Evolutionary conservation across 2,113 vertebrate species (phyloP).

Genomic region (Corythoichthys haematopterus): DNA sequence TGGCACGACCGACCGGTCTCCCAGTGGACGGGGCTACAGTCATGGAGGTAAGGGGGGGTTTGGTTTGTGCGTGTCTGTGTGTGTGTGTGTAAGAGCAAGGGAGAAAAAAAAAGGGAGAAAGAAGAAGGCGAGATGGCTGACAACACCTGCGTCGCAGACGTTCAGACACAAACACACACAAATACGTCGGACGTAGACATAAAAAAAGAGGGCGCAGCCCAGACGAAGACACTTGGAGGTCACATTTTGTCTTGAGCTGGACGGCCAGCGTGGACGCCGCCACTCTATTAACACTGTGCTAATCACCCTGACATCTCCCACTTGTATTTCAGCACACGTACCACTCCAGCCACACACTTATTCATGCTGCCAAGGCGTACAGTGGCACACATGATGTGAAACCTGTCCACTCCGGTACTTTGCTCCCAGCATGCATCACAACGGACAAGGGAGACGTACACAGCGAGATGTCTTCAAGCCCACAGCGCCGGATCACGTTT

Average conservation of each 20-base stretch:
- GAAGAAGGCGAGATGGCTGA: constrained; percentile 46
- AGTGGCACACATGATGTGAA: constrained; percentile 26
- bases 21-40: constrained; percentile 69
- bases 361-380: constrained; percentile 37
- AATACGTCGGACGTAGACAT: constrained; percentile 32
- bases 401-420: constrained; percentile 26
- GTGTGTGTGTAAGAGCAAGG: constrained; percentile 20
- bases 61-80: constrained; percentile 15
- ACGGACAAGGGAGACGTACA: constrained; percentile 34
- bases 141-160: constrained; percentile 68
- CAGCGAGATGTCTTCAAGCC: constrained; percentile 41
- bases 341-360: constrained; percentile 35
- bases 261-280: constrained; percentile 15
- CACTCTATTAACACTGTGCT: constrained; percentile 37
- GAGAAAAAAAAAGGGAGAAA: constrained; percentile 27
- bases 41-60: constrained; percentile 54
- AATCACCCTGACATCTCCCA: constrained; percentile 52
- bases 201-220: constrained; percentile 9
- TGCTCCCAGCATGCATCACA: constrained; percentile 12
- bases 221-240: constrained; percentile 23
- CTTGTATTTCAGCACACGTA: constrained; percentile 54
- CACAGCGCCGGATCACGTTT: constrained; percentile 58
- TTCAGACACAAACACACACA: constrained; percentile 49
- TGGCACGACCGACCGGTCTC: constrained; percentile 72
- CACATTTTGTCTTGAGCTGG: constrained; percentile 26